phyloP scores from a whole-genome alignment of 64 coral and sea anemone species.

The Stichodactyla helianthus region DNA sequence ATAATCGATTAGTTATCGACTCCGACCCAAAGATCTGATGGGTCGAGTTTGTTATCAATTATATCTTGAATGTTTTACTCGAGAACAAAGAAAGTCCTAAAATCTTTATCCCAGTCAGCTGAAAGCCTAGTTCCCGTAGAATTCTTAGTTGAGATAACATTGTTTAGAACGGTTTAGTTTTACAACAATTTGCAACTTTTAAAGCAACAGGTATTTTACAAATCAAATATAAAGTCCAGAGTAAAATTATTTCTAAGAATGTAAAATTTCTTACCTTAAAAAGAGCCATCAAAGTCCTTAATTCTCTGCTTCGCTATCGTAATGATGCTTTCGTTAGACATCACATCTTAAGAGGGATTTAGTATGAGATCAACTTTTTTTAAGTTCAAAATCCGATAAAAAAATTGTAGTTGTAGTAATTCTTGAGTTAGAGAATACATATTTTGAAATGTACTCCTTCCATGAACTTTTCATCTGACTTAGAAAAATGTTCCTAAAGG shows the following conservation, averaged over 20 bases:
- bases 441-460: neutral
- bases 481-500: neutral
- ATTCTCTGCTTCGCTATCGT: neutral
- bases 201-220: constrained; percentile 10
- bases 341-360: neutral
- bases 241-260: neutral
- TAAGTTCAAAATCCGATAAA: neutral
- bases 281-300: neutral
- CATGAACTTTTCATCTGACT: neutral
- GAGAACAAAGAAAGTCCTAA: neutral
- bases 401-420: neutral
- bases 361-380: neutral
- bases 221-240: neutral
- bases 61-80: neutral
- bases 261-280: neutral
- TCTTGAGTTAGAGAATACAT: neutral
- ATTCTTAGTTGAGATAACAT: neutral
- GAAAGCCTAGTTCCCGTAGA: neutral
- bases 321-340: neutral
- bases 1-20: constrained; percentile 8
- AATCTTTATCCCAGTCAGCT: neutral
- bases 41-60: neutral
- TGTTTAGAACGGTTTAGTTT: neutral
- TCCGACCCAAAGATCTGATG: neutral
- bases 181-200: neutral